Conservation (phyloP, 1,140 invertebrate genomes). For the Leptoteleia sp. region DNA sequence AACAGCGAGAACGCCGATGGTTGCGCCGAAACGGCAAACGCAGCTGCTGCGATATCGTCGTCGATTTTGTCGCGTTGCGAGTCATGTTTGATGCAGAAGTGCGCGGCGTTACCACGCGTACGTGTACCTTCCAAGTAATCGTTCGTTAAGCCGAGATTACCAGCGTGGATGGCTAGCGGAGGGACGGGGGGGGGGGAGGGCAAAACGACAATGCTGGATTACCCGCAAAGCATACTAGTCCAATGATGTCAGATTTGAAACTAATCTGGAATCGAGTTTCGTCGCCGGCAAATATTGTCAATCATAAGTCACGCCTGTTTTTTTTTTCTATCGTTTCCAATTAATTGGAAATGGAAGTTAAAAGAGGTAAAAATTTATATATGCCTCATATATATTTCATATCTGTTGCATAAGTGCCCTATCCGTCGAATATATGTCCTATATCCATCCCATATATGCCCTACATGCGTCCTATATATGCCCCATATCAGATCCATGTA, state of each 20-base stretch:
- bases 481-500: too few species aligned
- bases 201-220: slow-evolving; percentile 34
- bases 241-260: slow-evolving; percentile 44
- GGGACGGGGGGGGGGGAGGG: too few species aligned
- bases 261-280: slow-evolving; percentile 16
- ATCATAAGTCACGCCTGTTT: slow-evolving; percentile 1
- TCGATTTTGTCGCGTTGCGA: slow-evolving; percentile 62
- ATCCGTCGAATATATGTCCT: too few species aligned
- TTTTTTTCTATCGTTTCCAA: too few species aligned
- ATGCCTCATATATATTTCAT: too few species aligned
- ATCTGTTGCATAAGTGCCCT: too few species aligned
- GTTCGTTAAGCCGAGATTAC: slow-evolving; percentile 56
- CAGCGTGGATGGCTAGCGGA: too few species aligned
- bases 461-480: too few species aligned
- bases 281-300: slow-evolving; percentile 18
- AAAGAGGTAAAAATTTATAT: too few species aligned
- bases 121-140: slow-evolving; percentile 45
- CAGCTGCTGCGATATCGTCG: slow-evolving; percentile 60
- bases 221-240: slow-evolving; percentile 40
- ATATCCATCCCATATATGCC: too few species aligned
- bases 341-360: too few species aligned
- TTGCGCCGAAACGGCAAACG: slow-evolving; percentile 52
- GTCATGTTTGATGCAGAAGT: slow-evolving; percentile 47
- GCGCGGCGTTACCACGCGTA: slow-evolving; percentile 34
- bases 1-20: slow-evolving; percentile 17